These are phyloP conservation scores for Gouania willdenowi DNA, from an alignment of 2,797 vertebrate species.

Conservation along the genomic window DNA sequence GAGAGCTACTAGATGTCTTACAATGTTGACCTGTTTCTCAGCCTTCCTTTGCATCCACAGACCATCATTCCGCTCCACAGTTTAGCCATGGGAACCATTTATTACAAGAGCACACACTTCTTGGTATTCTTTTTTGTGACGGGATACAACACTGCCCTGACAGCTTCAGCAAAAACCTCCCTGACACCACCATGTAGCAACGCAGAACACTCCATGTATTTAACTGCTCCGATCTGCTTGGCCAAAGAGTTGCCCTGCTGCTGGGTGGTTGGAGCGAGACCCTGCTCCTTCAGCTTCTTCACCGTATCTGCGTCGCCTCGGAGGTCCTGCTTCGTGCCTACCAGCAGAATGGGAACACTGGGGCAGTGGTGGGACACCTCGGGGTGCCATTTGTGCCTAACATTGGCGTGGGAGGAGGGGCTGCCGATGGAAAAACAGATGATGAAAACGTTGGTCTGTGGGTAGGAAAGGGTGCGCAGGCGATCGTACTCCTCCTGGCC, in stretches of 20 bases:
- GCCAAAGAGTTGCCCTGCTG: constrained; percentile 88
- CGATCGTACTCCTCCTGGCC: constrained; percentile 94
- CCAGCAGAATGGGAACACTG: constrained; percentile 87
- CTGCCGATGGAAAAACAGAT: constrained; percentile 94
- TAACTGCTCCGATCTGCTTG: constrained; percentile 90
- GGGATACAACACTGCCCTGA: constrained; percentile 88
- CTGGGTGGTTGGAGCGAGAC: constrained; percentile 82
- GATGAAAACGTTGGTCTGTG: constrained; percentile 91
- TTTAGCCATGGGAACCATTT: constrained; percentile 49
- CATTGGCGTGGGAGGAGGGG: constrained; percentile 89
- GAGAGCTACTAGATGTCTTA: constrained; percentile 37
- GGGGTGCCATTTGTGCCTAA: constrained; percentile 93
- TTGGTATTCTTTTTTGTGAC: constrained; percentile 87
- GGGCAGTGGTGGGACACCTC: constrained; percentile 94
- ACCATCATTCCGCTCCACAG: constrained; percentile 49
- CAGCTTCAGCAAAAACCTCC: constrained; percentile 89
- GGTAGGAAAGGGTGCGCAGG: constrained; percentile 88
- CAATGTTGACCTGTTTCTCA: constrained; percentile 32
- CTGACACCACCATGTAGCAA: constrained; percentile 87
- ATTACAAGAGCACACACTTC: constrained; percentile 89
- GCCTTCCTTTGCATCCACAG: constrained; percentile 46
- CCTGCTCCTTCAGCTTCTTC: constrained; percentile 94
- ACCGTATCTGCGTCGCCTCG: constrained; percentile 83
- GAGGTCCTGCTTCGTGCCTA: constrained; percentile 92
- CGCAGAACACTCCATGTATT: constrained; percentile 93